These are phyloP conservation scores for Columba janthina DNA, from an alignment of 2,113 vertebrate genomes.

Conservation along the genomic window DNA sequence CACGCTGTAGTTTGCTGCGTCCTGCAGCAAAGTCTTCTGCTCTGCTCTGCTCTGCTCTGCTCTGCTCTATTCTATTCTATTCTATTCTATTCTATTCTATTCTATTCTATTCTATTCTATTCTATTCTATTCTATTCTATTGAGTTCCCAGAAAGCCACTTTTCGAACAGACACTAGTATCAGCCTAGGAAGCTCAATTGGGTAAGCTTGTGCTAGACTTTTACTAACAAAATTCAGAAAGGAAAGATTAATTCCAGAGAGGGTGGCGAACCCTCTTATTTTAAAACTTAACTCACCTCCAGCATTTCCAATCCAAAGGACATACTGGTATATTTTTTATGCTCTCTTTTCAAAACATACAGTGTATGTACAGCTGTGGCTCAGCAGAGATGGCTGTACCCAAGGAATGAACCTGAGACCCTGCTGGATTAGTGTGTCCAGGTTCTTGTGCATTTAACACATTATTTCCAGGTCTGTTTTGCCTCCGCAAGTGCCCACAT, in stretches of 20 bases:
- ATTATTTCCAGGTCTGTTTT: background rate
- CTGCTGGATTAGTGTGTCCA: background rate
- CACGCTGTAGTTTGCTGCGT: background rate
- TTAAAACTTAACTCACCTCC: background rate
- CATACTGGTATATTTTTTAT: background rate
- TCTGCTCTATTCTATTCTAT: background rate
- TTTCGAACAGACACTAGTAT: background rate
- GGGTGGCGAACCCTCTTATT: accelerated
- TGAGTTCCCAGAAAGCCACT: background rate
- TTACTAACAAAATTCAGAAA: background rate
- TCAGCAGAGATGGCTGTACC: background rate
- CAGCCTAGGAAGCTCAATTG: background rate
- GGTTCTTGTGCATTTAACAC: background rate
- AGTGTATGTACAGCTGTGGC: background rate
- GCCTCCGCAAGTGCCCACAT: background rate
- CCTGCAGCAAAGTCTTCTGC: background rate
- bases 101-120: background rate
- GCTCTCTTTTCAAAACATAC: background rate
- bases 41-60: too few relatives aligned
- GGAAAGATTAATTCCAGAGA: background rate
- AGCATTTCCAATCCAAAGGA: background rate
- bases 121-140: too few relatives aligned
- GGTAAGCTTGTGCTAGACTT: background rate
- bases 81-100: background rate
- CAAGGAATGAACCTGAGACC: background rate